Evolutionary conservation across 2,113 vertebrate species (phyloP).

Genomic region (Mustela lutreola): DNA sequence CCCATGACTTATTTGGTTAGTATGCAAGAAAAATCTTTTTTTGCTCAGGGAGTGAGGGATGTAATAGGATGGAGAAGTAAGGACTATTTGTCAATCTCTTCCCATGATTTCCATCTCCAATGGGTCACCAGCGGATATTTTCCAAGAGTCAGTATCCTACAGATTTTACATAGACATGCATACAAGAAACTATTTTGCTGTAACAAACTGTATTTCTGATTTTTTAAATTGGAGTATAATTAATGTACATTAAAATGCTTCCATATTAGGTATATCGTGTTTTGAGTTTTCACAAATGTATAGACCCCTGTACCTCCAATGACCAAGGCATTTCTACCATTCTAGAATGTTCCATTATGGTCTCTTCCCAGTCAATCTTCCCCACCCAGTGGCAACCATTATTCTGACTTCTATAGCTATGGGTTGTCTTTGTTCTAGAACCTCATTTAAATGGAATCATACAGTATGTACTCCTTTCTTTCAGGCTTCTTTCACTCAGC

Average conservation of each 20-base stretch:
- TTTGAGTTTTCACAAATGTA: background rate
- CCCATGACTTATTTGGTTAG: background rate
- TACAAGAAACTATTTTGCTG: background rate
- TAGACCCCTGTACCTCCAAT: background rate
- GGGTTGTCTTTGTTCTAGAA: background rate
- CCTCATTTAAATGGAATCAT: slow-evolving; percentile 11
- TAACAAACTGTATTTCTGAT: background rate
- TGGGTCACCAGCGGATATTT: background rate
- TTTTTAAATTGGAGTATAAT: background rate
- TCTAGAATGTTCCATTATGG: background rate
- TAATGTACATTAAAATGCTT: background rate
- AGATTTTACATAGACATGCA: background rate
- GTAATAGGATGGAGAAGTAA: background rate
- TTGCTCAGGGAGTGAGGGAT: background rate
- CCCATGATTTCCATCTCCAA: background rate
- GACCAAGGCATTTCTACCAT: background rate
- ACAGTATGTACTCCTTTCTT: background rate
- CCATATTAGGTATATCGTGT: background rate
- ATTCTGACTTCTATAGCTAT: background rate
- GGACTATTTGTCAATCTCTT: background rate
- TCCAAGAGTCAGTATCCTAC: background rate
- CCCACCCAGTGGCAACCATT: background rate
- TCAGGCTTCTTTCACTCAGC: background rate
- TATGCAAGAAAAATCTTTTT: background rate
- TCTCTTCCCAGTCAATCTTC: background rate